phyloP scores from a whole-genome alignment of 1,140 invertebrate species.

The Grapholita molesta region DNA sequence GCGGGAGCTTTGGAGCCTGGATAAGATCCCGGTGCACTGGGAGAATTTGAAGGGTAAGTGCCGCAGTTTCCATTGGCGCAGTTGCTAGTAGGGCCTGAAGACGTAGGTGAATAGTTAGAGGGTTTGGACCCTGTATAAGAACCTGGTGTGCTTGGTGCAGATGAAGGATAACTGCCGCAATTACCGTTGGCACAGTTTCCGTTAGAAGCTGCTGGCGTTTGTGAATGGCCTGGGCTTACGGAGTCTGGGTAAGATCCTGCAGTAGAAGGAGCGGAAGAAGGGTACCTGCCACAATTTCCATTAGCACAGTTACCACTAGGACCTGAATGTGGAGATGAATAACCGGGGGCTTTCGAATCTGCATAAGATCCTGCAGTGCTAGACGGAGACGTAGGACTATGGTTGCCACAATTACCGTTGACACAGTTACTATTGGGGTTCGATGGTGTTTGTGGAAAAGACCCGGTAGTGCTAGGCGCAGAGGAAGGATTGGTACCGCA shows the following conservation, averaged over 20 bases:
- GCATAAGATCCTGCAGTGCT: background rate
- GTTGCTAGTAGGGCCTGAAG: background rate
- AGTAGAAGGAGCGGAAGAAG: slow-evolving; percentile 8
- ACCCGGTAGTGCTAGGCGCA: background rate
- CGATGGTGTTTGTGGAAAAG: background rate
- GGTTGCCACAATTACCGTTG: background rate
- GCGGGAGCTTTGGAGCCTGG: background rate
- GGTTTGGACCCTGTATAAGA: background rate
- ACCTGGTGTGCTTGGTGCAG: background rate
- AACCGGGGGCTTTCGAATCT: background rate
- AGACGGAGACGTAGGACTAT: background rate
- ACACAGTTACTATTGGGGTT: background rate
- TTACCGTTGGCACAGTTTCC: slow-evolving; percentile 22
- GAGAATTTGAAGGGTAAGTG: background rate
- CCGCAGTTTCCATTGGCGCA: slow-evolving; percentile 18
- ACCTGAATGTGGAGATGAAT: background rate
- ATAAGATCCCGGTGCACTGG: background rate
- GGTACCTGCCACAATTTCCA: slow-evolving; percentile 24
- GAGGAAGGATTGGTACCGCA: slow-evolving; percentile 14
- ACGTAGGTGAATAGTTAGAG: background rate
- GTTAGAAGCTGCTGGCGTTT: background rate
- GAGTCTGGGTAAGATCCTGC: background rate
- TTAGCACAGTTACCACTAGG: slow-evolving; percentile 18
- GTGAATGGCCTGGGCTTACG: background rate
- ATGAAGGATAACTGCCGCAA: background rate